Percentiles rank a stretch among this genome's conserved stretches.
phyloP scores from a whole-genome alignment of 2,113 vertebrate species.

The Caloenas nicobarica region DNA sequence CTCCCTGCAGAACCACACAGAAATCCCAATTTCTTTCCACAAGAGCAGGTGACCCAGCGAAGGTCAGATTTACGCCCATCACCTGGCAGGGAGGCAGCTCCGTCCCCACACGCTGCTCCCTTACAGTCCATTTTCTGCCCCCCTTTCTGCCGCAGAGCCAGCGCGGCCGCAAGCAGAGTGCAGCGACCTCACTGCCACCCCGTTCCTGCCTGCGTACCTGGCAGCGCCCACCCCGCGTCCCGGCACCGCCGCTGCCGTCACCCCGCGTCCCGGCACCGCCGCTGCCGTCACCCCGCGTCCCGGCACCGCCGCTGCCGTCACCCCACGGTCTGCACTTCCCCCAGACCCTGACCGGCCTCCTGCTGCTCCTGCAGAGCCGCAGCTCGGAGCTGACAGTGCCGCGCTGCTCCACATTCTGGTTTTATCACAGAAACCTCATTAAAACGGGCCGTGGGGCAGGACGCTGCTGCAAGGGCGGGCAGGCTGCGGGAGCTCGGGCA shows the following conservation, averaged over 20 bases:
- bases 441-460: neutral
- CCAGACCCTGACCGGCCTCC: conserved; percentile 11
- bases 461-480: neutral
- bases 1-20: neutral
- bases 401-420: neutral
- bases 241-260: neutral
- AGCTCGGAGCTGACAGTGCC: neutral
- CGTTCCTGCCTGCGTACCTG: neutral
- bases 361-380: neutral
- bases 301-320: too few species aligned
- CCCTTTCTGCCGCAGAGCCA: neutral
- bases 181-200: rapidly evolving
- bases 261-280: too few species aligned
- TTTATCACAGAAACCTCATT: conserved; percentile 46
- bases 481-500: neutral
- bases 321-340: too few species aligned
- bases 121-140: neutral
- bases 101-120: neutral
- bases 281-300: too few species aligned
- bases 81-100: too few species aligned
- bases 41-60: neutral
- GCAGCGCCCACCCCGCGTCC: neutral
- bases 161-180: rapidly evolving
- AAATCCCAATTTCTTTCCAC: neutral
- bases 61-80: neutral